Conservation (phyloP, 2,888 invertebrate genomes). For the Papilio protenor region DNA sequence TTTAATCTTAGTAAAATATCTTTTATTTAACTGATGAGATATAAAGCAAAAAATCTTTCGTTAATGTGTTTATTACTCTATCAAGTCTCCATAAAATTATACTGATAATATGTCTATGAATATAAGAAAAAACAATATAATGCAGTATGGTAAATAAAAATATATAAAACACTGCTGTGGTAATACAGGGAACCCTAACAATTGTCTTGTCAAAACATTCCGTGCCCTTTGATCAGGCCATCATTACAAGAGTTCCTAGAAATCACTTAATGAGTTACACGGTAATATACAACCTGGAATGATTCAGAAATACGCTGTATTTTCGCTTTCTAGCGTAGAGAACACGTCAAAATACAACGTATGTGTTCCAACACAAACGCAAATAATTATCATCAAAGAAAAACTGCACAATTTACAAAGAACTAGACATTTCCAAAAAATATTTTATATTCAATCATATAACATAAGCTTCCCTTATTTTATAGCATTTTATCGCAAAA, state of each 20-base stretch:
- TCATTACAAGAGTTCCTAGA: slow-evolving; percentile 72
- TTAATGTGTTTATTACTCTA: too few relatives aligned
- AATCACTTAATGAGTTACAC: slow-evolving; percentile 76
- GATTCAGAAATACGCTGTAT: slow-evolving; percentile 34
- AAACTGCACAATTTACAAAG: background rate
- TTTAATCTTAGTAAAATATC: too few relatives aligned
- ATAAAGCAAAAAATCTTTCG: too few relatives aligned
- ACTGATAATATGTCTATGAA: slow-evolving; percentile 15
- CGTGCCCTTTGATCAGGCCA: slow-evolving; percentile 72
- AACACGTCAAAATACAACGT: background rate
- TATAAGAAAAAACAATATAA: slow-evolving; percentile 31
- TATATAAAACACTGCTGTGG: slow-evolving; percentile 46
- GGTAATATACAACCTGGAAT: slow-evolving; percentile 54
- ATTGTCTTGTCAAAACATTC: slow-evolving; percentile 69
- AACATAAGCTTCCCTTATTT: background rate
- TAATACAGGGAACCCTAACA: slow-evolving; percentile 59
- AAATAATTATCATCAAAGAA: background rate
- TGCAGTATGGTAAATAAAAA: slow-evolving; percentile 13
- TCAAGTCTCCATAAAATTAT: background rate
- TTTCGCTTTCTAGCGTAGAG: background rate
- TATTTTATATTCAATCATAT: background rate
- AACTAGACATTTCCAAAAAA: background rate
- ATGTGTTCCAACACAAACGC: background rate
- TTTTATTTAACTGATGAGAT: too few relatives aligned
- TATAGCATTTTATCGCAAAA: background rate